Percentiles rank a stretch among this genome's conserved stretches.
Evolutionary conservation across 2,888 invertebrate genomes (phyloP).

Genomic region (Drosophila sordidapex): DNA sequence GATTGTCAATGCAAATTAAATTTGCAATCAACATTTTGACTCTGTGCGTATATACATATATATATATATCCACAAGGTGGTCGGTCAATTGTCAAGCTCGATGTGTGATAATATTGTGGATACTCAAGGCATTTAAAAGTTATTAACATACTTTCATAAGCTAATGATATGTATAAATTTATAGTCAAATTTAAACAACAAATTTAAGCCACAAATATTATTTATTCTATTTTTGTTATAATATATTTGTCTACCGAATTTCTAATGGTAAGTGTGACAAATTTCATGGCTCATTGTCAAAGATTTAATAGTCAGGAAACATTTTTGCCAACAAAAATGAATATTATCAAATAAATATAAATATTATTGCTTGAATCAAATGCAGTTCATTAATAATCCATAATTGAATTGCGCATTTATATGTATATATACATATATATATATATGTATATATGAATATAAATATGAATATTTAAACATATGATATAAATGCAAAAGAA

Average conservation of each 20-base stretch:
- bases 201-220: not conserved
- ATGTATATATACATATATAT: not conserved
- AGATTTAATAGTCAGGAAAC: constrained; percentile 31
- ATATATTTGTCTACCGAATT: not conserved
- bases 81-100: constrained; percentile 19
- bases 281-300: constrained; percentile 48
- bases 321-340: not conserved
- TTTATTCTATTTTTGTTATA: not conserved
- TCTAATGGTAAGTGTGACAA: constrained; percentile 25
- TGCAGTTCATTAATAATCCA: constrained; percentile 4
- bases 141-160: not conserved
- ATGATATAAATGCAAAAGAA: constrained; percentile 26
- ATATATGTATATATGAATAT: constrained; percentile 5
- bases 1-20: constrained; percentile 57
- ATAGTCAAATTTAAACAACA: not conserved
- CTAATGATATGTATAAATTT: not conserved
- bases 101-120: not conserved
- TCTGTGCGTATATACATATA: not conserved
- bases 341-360: not conserved
- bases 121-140: not conserved
- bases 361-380: not conserved
- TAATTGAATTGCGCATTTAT: not conserved
- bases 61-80: constrained; percentile 12
- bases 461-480: not conserved
- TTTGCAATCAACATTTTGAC: constrained; percentile 49